These are phyloP conservation scores for Heliconius ismenius DNA, from an alignment of 2,888 invertebrate species.

Conservation along the genomic window DNA sequence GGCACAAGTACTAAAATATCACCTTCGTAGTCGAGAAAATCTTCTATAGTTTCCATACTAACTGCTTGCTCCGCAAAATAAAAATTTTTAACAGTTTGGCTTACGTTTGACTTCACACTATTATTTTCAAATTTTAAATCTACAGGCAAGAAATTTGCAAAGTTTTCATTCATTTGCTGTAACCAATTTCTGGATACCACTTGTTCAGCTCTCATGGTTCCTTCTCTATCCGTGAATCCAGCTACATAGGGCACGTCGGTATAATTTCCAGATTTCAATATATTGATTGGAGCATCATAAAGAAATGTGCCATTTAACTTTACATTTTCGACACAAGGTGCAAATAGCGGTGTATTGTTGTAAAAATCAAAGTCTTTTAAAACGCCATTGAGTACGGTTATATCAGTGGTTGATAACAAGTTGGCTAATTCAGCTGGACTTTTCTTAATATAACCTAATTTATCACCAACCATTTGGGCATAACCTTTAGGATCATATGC, in stretches of 20 bases:
- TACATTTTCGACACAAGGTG: constrained; percentile 68
- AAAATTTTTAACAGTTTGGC: constrained; percentile 54
- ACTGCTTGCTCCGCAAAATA: constrained; percentile 61
- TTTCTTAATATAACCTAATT: constrained; percentile 58
- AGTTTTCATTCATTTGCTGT: constrained; percentile 62
- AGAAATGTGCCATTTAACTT: constrained; percentile 58
- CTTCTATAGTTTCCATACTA: constrained; percentile 60
- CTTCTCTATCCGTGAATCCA: constrained; percentile 67
- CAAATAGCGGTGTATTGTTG: constrained; percentile 69
- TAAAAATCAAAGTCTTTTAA: constrained; percentile 57
- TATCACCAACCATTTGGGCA: constrained; percentile 58
- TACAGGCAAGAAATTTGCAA: constrained; percentile 64
- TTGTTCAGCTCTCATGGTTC: constrained; percentile 63
- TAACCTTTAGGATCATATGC: constrained; percentile 67
- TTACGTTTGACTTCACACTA: constrained; percentile 50
- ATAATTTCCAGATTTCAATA: constrained; percentile 62
- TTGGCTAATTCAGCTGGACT: constrained; percentile 55
- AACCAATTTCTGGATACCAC: constrained; percentile 59
- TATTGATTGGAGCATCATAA: constrained; percentile 60
- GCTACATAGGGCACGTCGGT: constrained; percentile 65
- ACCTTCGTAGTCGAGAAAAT: constrained; percentile 68
- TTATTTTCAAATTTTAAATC: constrained; percentile 56
- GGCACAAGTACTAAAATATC: constrained; percentile 65
- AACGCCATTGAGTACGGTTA: constrained; percentile 51
- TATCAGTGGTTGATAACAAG: constrained; percentile 53